Evolutionary conservation across 2,113 vertebrate genomes (phyloP).

Genomic region (Misgurnus anguillicaudatus): DNA sequence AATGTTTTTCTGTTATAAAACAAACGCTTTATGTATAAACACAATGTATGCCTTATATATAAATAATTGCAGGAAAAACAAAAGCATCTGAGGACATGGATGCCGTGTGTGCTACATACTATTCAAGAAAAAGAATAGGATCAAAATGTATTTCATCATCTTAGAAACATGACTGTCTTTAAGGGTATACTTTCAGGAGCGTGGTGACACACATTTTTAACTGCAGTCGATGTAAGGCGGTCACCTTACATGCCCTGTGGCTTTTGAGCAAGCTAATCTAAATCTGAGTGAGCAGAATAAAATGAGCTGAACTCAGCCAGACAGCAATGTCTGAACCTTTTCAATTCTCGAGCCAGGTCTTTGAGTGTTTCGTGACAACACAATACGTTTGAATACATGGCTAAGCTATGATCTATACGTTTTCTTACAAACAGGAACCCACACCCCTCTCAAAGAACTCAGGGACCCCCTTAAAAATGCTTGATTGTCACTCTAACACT

Average conservation of each 20-base stretch:
- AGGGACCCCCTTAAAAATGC: not conserved
- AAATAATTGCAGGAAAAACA: not conserved
- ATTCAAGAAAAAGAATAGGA: not conserved
- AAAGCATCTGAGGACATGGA: constrained; percentile 13
- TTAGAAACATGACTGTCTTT: no score
- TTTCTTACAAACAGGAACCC: no score
- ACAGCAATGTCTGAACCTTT: constrained; percentile 30
- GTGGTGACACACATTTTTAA: not conserved
- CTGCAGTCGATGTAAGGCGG: not conserved
- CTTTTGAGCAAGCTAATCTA: constrained; percentile 35
- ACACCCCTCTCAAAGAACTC: no score
- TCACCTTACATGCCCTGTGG: constrained; percentile 43
- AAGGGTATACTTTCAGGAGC: not conserved
- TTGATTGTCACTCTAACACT: no score
- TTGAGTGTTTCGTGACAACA: not conserved
- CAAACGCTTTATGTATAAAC: no score
- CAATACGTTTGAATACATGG: no score
- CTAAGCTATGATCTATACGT: not conserved
- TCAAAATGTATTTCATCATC: not conserved
- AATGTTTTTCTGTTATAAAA: no score
- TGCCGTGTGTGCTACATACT: not conserved
- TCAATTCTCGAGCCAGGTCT: not conserved
- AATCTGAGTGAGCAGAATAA: constrained; percentile 38
- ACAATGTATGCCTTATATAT: not conserved
- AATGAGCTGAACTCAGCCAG: constrained; percentile 40